Evolutionary conservation across 2,888 invertebrate species (phyloP).

Genomic region (Amphipyra berbera): DNA sequence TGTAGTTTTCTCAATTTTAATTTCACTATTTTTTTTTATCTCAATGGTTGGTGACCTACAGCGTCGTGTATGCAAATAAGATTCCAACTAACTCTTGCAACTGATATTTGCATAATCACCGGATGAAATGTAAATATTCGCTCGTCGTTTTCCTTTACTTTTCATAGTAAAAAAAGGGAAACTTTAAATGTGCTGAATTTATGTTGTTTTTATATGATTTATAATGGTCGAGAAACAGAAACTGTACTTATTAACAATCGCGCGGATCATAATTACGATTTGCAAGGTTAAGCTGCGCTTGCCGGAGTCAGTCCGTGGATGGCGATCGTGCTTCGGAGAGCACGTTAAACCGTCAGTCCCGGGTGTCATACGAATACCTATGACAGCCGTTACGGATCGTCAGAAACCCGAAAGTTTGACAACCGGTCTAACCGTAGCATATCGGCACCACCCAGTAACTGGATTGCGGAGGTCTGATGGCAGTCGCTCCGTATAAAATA

Average conservation of each 20-base stretch:
- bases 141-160: constrained; percentile 29
- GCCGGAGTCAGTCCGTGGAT: no score
- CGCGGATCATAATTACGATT: no score
- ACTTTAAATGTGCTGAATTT: constrained; percentile 1
- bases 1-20: neutral
- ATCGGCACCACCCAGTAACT: no score
- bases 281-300: no score
- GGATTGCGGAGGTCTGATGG: no score
- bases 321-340: no score
- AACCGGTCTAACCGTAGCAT: no score
- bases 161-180: neutral
- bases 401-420: no score
- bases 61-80: constrained; percentile 61
- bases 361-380: no score
- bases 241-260: neutral
- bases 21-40: constrained; percentile 13
- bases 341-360: no score
- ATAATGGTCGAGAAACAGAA: neutral
- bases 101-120: constrained; percentile 67
- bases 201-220: constrained; percentile 2
- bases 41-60: constrained; percentile 41
- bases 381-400: no score
- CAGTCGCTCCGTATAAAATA: no score
- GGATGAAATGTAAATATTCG: constrained; percentile 68
- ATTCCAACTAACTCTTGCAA: constrained; percentile 64